These are phyloP conservation scores for Syndactyla subalaris DNA, from an alignment of 2,797 vertebrate species.

Conservation along the genomic window DNA sequence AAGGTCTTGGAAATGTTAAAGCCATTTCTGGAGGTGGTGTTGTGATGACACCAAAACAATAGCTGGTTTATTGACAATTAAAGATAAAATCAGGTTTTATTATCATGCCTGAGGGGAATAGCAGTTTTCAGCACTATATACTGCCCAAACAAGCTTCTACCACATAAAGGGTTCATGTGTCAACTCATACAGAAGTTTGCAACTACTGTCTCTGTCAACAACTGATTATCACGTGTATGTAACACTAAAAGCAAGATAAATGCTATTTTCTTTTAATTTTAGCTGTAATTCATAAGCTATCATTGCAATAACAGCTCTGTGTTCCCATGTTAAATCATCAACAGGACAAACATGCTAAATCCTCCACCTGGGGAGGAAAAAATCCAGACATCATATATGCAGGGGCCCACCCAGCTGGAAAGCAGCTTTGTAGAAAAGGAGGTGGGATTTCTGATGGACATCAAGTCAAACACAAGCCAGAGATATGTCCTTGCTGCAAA, in stretches of 20 bases:
- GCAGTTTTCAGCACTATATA: background rate
- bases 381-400: background rate
- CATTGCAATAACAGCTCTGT: background rate
- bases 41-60: background rate
- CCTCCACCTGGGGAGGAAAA: background rate
- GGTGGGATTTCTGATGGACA: background rate
- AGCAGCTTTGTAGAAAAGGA: background rate
- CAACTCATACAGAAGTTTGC: background rate
- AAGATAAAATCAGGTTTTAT: background rate
- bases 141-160: background rate
- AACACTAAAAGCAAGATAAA: background rate
- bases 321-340: background rate
- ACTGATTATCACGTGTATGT: background rate
- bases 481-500: background rate
- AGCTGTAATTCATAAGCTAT: background rate
- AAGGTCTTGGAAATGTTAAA: background rate
- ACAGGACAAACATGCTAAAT: background rate
- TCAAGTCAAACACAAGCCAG: background rate
- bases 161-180: background rate
- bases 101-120: background rate
- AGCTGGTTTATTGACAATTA: background rate
- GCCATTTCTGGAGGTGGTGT: background rate
- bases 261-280: background rate
- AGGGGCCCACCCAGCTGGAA: rapidly evolving
- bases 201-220: background rate